A percentile compares a stretch with the other conserved stretches of the same genome.
These are phyloP conservation scores for Chlorospingus flavigularis DNA, from an alignment of 2,797 vertebrate species.

Conservation along the genomic window DNA sequence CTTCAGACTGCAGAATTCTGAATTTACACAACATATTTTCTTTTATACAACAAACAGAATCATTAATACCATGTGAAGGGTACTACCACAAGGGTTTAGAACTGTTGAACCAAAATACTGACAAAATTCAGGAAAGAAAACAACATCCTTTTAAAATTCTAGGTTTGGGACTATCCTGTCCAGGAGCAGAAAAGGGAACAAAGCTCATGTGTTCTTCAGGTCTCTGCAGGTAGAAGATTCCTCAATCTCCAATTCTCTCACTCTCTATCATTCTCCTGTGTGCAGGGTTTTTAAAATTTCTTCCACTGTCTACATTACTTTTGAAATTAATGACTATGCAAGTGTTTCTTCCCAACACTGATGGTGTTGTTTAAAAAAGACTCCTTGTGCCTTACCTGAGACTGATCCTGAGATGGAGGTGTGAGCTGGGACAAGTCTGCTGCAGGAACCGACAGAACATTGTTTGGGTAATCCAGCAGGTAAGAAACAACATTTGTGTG, in stretches of 20 bases:
- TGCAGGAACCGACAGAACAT: constrained; percentile 91
- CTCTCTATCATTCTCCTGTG: neutral
- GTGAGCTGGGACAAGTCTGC: constrained; percentile 94
- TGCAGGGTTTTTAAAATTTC: neutral
- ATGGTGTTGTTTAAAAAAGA: neutral
- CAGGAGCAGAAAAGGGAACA: neutral
- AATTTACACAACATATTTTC: neutral
- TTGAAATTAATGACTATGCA: neutral
- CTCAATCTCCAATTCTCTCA: neutral
- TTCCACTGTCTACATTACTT: neutral
- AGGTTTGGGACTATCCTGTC: neutral
- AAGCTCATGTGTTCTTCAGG: neutral
- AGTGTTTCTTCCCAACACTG: neutral
- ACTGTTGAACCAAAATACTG: neutral
- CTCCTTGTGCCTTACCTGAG: constrained; percentile 85
- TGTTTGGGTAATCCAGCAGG: constrained; percentile 98
- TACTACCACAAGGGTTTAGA: neutral
- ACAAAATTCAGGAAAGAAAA: neutral
- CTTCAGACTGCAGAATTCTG: neutral
- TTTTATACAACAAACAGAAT: neutral
- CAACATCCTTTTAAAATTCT: neutral
- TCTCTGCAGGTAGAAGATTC: neutral
- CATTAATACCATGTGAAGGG: neutral
- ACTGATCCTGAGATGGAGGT: constrained; percentile 94
- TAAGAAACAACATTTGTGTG: constrained; percentile 99